Evolutionary conservation across 1,140 invertebrate genomes (phyloP), one percentile per base, ranked within the genome.

Genomic region (Drosophila lacertosa): DNA sequence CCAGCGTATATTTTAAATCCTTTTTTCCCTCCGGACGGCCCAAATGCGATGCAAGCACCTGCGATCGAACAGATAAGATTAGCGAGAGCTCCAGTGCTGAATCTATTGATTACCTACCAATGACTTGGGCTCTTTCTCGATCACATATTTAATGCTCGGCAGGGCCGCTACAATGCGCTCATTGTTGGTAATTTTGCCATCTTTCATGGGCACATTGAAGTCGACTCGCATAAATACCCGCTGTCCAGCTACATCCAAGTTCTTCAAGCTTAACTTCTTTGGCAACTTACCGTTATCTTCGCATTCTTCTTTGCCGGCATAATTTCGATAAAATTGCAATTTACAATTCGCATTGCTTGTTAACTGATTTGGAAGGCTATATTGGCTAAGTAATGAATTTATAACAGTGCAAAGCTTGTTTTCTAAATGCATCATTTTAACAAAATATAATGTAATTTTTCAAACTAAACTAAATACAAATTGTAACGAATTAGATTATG

Each of bases 181-280:
- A 86, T 98, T 99, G 90, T 99, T 99, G 0, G 98, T 99, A 45
- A 99, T 98, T 76, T 96, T 95, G 2, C 97, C 97, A 80, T 98
- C 97, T 92, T 99, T 99, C 72, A 99, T 92, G 0, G 99, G 99
- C 5, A 99, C 98, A 93, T 99, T 99, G 92, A 99, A 99, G 91
- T 99, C 99, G 11, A 99, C 99, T 91, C 98, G 94, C 93, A 97
- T 97, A 11, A 97, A 92, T 7, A 97, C 94, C 18, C 96, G 92
- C 91, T 97, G 96, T 22, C 94, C 94, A 45, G 93, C 81, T 47
- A 97, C 92, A 76, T 95, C 94, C 4, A 97, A 91, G 54, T 94
- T 93, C 92, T 97, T 96, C 64, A 97, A 95, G 73, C 95, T 95
- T 7, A 97, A 91, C 93, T 97, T 97, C 72, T 97, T 97, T 6